Percentiles rank a stretch among this genome's conserved stretches.
phyloP scores from a whole-genome alignment of 2,113 vertebrate species.

The Nymphicus hollandicus region DNA sequence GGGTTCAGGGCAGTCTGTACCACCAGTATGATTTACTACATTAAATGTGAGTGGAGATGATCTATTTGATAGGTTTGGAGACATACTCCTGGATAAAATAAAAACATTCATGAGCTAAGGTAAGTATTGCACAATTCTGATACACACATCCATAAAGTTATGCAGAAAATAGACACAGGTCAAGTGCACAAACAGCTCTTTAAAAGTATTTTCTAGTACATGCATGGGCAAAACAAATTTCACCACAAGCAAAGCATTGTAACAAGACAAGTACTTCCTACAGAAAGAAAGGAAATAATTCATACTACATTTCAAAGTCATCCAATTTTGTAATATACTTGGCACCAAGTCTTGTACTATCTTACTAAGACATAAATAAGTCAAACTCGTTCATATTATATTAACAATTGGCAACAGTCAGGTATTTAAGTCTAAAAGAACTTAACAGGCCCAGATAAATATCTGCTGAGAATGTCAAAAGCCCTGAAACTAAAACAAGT shows the following conservation, averaged over 20 bases:
- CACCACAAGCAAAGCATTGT: not conserved
- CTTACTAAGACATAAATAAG: not conserved
- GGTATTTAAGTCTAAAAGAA: not conserved
- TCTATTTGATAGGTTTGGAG: constrained; percentile 87
- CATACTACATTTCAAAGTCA: not conserved
- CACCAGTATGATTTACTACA: constrained; percentile 60
- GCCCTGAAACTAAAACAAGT: not conserved
- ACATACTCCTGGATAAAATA: constrained; percentile 78
- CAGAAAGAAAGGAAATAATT: not conserved
- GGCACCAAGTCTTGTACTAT: not conserved
- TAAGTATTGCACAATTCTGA: not conserved
- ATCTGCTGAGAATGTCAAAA: not conserved
- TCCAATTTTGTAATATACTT: not conserved
- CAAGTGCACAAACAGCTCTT: not conserved
- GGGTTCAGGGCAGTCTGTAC: constrained; percentile 75
- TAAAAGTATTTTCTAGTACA: not conserved
- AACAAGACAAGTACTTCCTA: not conserved
- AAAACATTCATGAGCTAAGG: not conserved
- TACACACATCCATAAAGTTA: not conserved
- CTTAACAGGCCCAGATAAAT: too few species aligned
- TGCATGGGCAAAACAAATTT: not conserved
- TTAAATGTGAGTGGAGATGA: constrained; percentile 83
- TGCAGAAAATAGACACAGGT: not conserved
- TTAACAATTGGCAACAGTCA: not conserved
- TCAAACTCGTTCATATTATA: not conserved